These are phyloP conservation scores for Gonatopus flavifemur DNA, from an alignment of 1,140 invertebrate genomes.

Conservation along the genomic window DNA sequence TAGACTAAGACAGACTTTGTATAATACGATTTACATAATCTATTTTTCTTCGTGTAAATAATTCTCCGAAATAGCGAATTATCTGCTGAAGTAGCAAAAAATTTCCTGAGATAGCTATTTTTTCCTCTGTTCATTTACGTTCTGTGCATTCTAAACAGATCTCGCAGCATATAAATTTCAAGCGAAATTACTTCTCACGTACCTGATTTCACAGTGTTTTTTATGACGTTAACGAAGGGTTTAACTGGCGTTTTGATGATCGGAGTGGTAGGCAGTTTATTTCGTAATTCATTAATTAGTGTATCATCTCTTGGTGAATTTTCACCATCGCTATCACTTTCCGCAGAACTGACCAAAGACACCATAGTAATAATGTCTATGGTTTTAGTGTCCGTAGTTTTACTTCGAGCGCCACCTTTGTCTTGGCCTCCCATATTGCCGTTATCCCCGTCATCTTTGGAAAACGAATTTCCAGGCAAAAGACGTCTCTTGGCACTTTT, in stretches of 20 bases:
- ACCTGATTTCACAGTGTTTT: conserved; percentile 60
- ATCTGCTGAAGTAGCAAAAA: too few species aligned
- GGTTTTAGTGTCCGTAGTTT: conserved; percentile 20
- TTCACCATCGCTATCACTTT: conserved; percentile 58
- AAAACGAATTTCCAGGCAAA: conserved; percentile 4
- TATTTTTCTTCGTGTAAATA: too few species aligned
- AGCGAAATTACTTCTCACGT: too few species aligned
- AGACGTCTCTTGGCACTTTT: conserved; percentile 40
- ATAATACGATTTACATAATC: too few species aligned
- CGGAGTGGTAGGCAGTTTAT: conserved; percentile 48
- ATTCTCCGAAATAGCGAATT: too few species aligned
- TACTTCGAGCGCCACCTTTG: conserved; percentile 14
- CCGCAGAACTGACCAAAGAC: conserved; percentile 59
- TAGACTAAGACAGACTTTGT: too few species aligned
- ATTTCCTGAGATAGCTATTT: too few species aligned
- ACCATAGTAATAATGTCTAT: conserved; percentile 62
- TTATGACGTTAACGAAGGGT: conserved; percentile 27
- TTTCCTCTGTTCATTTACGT: too few species aligned
- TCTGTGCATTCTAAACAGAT: too few species aligned
- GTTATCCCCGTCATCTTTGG: conserved; percentile 25
- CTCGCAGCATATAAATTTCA: too few species aligned
- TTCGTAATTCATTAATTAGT: conserved; percentile 48
- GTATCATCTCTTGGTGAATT: conserved; percentile 47
- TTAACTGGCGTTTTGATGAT: conserved; percentile 49
- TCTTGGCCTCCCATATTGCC: conserved; percentile 11